phyloP scores from a whole-genome alignment of 1,140 invertebrate genomes.

The Drosophila micromelanica region DNA sequence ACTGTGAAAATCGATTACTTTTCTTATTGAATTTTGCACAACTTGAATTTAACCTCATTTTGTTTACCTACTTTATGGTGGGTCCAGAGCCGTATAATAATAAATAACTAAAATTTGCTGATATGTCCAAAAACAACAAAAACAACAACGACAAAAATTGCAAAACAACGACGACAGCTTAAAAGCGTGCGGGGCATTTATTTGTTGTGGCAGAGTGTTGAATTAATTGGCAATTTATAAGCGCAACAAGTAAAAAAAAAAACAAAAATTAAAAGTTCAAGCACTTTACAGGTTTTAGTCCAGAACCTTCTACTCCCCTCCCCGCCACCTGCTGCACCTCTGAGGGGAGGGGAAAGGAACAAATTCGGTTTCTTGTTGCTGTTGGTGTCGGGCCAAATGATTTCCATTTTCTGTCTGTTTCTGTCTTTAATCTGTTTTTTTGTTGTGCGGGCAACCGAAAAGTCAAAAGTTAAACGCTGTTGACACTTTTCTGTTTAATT shows the following conservation, averaged over 20 bases:
- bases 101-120: not conserved
- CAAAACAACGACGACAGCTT: constrained; percentile 17
- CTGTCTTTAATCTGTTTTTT: constrained; percentile 12
- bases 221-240: constrained; percentile 57
- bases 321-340: too few relatives aligned
- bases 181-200: constrained; percentile 7
- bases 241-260: constrained; percentile 39
- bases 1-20: too few relatives aligned
- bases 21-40: too few relatives aligned
- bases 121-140: not conserved
- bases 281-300: constrained; percentile 69
- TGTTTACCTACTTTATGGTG: too few relatives aligned
- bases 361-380: constrained; percentile 8
- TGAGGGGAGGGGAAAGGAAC: too few relatives aligned
- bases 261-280: constrained; percentile 69
- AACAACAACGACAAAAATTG: not conserved
- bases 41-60: not conserved
- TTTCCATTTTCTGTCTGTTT: constrained; percentile 30
- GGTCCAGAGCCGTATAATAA: not conserved
- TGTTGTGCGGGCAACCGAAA: constrained; percentile 23
- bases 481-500: constrained; percentile 58
- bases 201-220: too few relatives aligned
- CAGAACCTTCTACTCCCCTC: not conserved
- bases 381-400: constrained; percentile 38
- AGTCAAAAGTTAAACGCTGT: constrained; percentile 56